phyloP scores from a whole-genome alignment of 1,140 invertebrate genomes.

The Zaprionus nigranus region DNA sequence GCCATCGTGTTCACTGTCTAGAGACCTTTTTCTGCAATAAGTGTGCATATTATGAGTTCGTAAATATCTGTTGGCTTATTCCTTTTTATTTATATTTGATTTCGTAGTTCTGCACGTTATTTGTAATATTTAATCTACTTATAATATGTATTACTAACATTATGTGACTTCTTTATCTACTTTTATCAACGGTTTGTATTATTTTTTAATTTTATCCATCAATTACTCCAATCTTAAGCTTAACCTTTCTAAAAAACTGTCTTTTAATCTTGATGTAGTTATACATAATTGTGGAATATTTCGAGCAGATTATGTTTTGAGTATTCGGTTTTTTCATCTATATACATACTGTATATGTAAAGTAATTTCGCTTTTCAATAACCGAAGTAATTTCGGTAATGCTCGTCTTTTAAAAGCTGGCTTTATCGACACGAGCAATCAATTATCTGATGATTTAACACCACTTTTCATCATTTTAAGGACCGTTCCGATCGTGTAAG shows the following conservation, averaged over 20 bases:
- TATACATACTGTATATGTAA: conserved; percentile 2
- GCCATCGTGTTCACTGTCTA: not conserved
- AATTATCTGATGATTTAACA: not conserved
- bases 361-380: not conserved
- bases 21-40: not conserved
- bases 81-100: not conserved
- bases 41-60: not conserved
- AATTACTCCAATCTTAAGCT: conserved; percentile 1
- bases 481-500: not conserved
- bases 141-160: not conserved
- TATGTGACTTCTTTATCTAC: not conserved
- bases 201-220: not conserved
- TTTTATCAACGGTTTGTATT: not conserved
- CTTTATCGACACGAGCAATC: not conserved
- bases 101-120: not conserved
- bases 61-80: not conserved
- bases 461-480: not conserved
- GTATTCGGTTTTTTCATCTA: not conserved
- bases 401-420: not conserved
- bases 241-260: not conserved
- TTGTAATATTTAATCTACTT: not conserved
- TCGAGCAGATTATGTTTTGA: not conserved
- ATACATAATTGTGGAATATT: conserved; percentile 3
- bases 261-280: not conserved
- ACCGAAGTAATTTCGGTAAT: not conserved